phyloP scores from a whole-genome alignment of 1,140 invertebrate genomes.

The Anoplophora glabripennis region DNA sequence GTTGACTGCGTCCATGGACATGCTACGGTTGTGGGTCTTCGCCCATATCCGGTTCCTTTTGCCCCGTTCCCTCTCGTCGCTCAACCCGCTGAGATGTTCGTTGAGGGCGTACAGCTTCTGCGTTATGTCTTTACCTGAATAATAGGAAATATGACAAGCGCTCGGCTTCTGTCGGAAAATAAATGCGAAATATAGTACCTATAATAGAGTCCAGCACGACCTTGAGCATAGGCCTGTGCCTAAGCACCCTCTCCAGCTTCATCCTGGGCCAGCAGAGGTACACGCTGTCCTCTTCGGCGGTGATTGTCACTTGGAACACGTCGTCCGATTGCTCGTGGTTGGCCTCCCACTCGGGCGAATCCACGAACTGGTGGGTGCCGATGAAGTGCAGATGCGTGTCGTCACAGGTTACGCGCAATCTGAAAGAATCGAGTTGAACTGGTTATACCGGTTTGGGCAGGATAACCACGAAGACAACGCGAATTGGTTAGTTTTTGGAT shows the following conservation, averaged over 20 bases:
- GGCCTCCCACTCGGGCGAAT: slow-evolving; percentile 84
- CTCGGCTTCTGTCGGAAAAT: no score
- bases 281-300: slow-evolving; percentile 72
- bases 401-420: slow-evolving; percentile 76
- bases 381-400: slow-evolving; percentile 79
- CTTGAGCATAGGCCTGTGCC: slow-evolving; percentile 68
- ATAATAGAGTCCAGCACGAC: slow-evolving; percentile 74
- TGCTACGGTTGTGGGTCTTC: slow-evolving; percentile 60
- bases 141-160: no score
- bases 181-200: no score
- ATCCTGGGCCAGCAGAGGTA: slow-evolving; percentile 77
- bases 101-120: slow-evolving; percentile 80
- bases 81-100: slow-evolving; percentile 61
- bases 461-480: no score
- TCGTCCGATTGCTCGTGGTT: slow-evolving; percentile 70
- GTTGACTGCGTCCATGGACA: slow-evolving; percentile 76
- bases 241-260: slow-evolving; percentile 67
- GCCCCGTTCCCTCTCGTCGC: slow-evolving; percentile 46
- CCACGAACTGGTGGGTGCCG: slow-evolving; percentile 77
- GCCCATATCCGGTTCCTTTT: slow-evolving; percentile 49
- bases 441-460: no score
- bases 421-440: no score
- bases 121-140: slow-evolving; percentile 77
- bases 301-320: slow-evolving; percentile 80
- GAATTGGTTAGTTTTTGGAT: no score